Evolutionary conservation across 2,888 invertebrate genomes (phyloP), one percentile per base, ranked within the genome.

Genomic region (Synanthedon andrenaeformis): DNA sequence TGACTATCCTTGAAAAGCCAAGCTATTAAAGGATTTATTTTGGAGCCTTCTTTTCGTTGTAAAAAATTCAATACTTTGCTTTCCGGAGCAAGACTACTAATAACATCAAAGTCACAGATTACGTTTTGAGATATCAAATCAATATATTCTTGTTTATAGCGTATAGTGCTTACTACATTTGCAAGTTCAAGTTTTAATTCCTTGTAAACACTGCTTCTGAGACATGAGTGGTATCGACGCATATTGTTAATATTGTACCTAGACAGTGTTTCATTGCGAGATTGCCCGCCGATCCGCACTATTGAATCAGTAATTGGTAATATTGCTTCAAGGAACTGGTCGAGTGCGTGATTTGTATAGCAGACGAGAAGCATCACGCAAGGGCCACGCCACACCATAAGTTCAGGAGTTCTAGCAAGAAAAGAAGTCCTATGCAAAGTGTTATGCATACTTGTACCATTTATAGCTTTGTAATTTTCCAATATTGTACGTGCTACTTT

Each of bases 331-430:
- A 96, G 77, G 76, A 96, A 95, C 70, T 95, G 94, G 76, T 96
- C 96, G 6, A 96, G 74, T 0, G 95, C 95, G 65, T 95, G 94
- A 73, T 96, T 96, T 1, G 95, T 96, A 68, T 91, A 94, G 66
- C 95, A 94, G 14, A 96, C 90, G 2, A 96, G 87, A 17, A 96
- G 81, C 65, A 95, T 91, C 3, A 91, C 90, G 52, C 76, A 77
- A 2, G 63, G 10, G 0, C 4, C 55, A 6, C 11, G 69, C 62
- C 17, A 79, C 52, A 17, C 17, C 17, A 17, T 17, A 17, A 42
- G 12, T 13, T 42, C 12, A n/a, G 2, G 17, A 17, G 2, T 1
- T 2, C 17, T 17, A 17, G 17, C n/a, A n/a, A n/a, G n/a, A n/a
- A n/a, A n/a, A n/a, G n/a, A n/a, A n/a, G n/a, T n/a, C n/a, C n/a